Conservation (phyloP, 2,888 invertebrate species). For the Cecidostiba fungosa region DNA sequence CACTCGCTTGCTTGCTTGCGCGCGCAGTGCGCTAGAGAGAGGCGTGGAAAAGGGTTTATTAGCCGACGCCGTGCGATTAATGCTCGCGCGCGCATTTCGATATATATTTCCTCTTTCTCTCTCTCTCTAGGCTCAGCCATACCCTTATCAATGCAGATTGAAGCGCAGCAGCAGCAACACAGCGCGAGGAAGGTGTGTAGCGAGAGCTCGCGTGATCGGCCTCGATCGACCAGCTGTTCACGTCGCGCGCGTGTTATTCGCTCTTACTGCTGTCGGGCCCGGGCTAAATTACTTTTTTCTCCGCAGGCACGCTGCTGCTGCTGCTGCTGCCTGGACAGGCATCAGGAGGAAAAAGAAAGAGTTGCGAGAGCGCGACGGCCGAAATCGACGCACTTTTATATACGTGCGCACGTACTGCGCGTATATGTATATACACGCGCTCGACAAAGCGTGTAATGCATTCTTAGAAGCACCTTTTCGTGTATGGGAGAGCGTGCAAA, state of each 20-base stretch:
- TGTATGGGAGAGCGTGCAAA: neutral
- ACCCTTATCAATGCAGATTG: slow-evolving; percentile 17
- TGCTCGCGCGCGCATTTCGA: slow-evolving; percentile 23
- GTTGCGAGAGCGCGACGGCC: slow-evolving; percentile 1
- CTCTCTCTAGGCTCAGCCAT: neutral
- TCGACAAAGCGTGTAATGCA: slow-evolving; percentile 22
- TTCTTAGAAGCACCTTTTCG: slow-evolving; percentile 7
- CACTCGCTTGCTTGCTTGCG: no score
- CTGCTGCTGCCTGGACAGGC: neutral
- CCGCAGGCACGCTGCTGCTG: slow-evolving; percentile 6
- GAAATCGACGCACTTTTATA: slow-evolving; percentile 12
- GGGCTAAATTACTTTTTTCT: slow-evolving; percentile 26
- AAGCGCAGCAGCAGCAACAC: neutral
- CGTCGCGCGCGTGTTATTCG: slow-evolving; percentile 13
- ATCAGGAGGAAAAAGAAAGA: neutral
- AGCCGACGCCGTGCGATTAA: slow-evolving; percentile 12
- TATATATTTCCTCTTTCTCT: neutral
- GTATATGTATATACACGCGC: neutral
- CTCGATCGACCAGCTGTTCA: slow-evolving; percentile 24
- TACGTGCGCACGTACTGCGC: neutral
- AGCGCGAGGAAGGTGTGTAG: neutral
- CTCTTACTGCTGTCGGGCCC: slow-evolving; percentile 12
- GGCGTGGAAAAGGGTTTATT: slow-evolving; percentile 34
- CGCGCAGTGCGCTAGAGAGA: neutral
- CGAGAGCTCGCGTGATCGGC: neutral